phyloP scores from a whole-genome alignment of 1,140 invertebrate genomes.

The Heliconius himera region DNA sequence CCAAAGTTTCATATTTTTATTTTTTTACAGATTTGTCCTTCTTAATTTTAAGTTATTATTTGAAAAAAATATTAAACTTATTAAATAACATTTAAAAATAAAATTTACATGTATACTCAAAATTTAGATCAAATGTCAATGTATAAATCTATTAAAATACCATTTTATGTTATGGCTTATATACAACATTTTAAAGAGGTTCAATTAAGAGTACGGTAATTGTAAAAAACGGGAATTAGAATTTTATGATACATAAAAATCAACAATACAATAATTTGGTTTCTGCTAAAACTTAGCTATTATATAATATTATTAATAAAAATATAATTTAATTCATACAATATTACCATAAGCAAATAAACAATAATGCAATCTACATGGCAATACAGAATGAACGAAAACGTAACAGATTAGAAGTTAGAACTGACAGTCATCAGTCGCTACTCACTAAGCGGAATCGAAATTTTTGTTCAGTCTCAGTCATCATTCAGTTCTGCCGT shows the following conservation, averaged over 20 bases:
- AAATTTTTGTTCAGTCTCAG: not conserved
- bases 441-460: not conserved
- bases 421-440: not conserved
- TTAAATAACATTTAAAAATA: not conserved
- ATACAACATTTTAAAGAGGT: not conserved
- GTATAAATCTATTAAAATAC: not conserved
- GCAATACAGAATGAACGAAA: not conserved
- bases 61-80: not conserved
- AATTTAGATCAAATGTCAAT: slow-evolving; percentile 3
- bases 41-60: not conserved
- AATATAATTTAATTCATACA: not conserved
- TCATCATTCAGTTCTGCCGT: not conserved
- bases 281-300: not conserved
- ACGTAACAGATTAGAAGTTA: not conserved
- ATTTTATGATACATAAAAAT: too few species aligned
- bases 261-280: not conserved
- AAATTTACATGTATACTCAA: not conserved
- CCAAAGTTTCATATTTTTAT: slow-evolving; percentile 6
- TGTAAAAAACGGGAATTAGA: too few species aligned
- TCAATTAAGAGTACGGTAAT: not conserved
- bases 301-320: not conserved
- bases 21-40: not conserved
- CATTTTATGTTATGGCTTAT: not conserved
- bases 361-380: not conserved
- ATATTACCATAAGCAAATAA: not conserved